These are phyloP conservation scores for Tenthredo amoena DNA, from an alignment of 2,888 invertebrate genomes.

Conservation along the genomic window DNA sequence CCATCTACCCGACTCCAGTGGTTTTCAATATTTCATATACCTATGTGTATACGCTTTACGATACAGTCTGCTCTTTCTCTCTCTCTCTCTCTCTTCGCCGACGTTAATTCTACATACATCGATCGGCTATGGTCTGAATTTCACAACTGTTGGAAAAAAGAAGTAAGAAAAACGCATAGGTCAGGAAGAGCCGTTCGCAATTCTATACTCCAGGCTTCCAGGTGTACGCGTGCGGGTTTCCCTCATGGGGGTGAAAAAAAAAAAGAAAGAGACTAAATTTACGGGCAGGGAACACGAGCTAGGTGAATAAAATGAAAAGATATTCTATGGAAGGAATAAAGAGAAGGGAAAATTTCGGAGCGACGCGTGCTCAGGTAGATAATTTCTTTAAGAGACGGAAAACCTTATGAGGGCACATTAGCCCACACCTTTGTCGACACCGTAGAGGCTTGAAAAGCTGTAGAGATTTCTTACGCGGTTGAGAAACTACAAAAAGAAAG, in stretches of 20 bases:
- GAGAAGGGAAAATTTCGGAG: background rate
- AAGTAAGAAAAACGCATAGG: background rate
- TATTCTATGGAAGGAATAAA: background rate
- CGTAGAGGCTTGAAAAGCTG: background rate
- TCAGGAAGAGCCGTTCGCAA: background rate
- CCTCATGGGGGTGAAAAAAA: constrained; percentile 9
- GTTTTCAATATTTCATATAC: background rate
- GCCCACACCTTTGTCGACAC: background rate
- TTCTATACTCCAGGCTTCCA: constrained; percentile 14
- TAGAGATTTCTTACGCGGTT: background rate
- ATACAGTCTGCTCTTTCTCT: background rate
- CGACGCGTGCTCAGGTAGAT: constrained; percentile 25
- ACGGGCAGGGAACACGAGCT: constrained; percentile 1
- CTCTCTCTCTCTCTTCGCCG: background rate
- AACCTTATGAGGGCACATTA: background rate
- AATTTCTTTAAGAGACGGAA: constrained; percentile 22
- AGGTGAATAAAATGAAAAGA: background rate
- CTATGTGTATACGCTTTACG: background rate
- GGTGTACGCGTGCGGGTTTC: constrained; percentile 25
- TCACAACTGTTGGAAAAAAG: background rate
- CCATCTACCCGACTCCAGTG: background rate
- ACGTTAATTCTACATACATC: background rate
- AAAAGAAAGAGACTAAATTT: constrained; percentile 12
- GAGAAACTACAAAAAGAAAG: background rate
- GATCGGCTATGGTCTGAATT: background rate